These are phyloP conservation scores for Caenorhabditis panamensis DNA, from an alignment of 2,888 invertebrate genomes.

Conservation along the genomic window DNA sequence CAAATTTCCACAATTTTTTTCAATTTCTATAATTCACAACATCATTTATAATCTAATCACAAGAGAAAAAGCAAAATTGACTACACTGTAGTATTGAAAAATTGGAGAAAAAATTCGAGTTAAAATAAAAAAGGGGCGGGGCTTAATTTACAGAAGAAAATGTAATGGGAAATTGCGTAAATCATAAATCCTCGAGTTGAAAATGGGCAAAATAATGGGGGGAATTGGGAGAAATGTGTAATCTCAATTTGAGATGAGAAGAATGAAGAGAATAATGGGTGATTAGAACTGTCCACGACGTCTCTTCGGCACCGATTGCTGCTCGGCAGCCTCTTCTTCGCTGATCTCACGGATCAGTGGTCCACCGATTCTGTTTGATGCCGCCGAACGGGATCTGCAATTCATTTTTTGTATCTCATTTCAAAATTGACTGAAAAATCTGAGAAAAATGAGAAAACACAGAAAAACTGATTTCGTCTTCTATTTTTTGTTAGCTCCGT, in stretches of 20 bases:
- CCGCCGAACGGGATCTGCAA: constrained; percentile 30
- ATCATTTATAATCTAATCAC: constrained; percentile 44
- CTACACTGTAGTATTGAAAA: constrained; percentile 22
- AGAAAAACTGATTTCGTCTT: no score
- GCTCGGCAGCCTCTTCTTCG: constrained; percentile 78
- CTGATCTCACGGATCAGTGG: constrained; percentile 78
- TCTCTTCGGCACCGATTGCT: constrained; percentile 69
- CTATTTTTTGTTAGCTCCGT: no score
- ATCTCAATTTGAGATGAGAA: constrained; percentile 43
- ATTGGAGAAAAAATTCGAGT: neutral
- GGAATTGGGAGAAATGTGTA: no score
- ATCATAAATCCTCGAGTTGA: neutral
- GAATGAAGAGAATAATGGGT: neutral
- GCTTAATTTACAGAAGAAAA: constrained; percentile 11
- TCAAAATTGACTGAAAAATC: no score
- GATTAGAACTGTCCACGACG: constrained; percentile 63
- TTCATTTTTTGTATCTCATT: no score
- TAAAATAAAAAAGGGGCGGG: neutral
- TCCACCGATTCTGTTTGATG: constrained; percentile 49
- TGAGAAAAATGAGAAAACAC: no score
- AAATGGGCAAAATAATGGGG: neutral
- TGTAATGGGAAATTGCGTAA: constrained; percentile 8
- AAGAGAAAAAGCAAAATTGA: constrained; percentile 8
- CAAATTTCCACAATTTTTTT: no score
- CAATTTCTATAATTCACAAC: constrained; percentile 24